Conservation (phyloP, 2,797 vertebrate species). For the Brotula barbata region DNA sequence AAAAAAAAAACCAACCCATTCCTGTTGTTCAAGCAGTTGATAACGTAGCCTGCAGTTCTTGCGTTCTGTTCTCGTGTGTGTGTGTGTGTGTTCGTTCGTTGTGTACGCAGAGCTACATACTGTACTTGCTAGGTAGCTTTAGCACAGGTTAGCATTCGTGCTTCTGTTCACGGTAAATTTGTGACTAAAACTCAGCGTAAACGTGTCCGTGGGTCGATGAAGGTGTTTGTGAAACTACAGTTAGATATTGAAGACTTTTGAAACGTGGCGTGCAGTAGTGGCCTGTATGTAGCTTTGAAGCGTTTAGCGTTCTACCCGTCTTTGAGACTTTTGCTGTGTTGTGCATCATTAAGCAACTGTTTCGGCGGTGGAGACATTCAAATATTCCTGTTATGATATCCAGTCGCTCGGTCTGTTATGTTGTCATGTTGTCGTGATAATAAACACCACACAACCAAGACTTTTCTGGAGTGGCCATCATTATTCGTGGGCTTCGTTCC, state of each 20-base stretch:
- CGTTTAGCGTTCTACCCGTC: slow-evolving; percentile 38
- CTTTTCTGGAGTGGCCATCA: background rate
- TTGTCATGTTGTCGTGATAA: slow-evolving; percentile 62
- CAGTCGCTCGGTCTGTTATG: slow-evolving; percentile 48
- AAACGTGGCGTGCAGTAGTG: slow-evolving; percentile 41
- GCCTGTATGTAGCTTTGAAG: slow-evolving; percentile 41
- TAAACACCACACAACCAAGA: slow-evolving; percentile 53
- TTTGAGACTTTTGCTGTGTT: slow-evolving; percentile 45
- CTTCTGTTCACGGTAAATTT: slow-evolving; percentile 27
- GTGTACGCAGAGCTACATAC: slow-evolving; percentile 31
- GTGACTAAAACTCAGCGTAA: slow-evolving; percentile 64
- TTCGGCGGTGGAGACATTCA: slow-evolving; percentile 23
- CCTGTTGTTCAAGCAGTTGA: slow-evolving; percentile 26
- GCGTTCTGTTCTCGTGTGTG: slow-evolving; percentile 41
- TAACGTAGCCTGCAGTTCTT: slow-evolving; percentile 14
- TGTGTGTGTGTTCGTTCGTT: slow-evolving; percentile 26
- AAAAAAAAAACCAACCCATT: slow-evolving; percentile 38
- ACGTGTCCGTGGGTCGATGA: slow-evolving; percentile 50
- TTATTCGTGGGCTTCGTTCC: too few species aligned
- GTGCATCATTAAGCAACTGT: slow-evolving; percentile 41
- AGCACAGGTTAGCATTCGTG: slow-evolving; percentile 16
- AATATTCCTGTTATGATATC: slow-evolving; percentile 46
- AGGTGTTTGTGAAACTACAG: slow-evolving; percentile 44
- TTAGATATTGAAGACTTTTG: slow-evolving; percentile 36
- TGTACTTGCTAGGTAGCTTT: slow-evolving; percentile 27